Evolutionary conservation across 2,797 vertebrate genomes (phyloP).

Genomic region (Epinephelus coioides): DNA sequence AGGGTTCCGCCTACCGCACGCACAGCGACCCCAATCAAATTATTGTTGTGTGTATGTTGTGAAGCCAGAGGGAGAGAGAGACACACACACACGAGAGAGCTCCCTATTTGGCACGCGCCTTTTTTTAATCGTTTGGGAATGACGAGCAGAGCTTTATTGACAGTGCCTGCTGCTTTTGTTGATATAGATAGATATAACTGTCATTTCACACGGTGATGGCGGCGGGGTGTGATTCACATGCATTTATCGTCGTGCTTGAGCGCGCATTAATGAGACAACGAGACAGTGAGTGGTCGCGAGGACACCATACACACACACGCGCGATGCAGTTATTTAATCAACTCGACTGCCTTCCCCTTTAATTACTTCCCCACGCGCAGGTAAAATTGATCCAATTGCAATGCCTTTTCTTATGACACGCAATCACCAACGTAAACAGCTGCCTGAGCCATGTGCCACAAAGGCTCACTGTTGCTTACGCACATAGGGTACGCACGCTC

Average conservation of each 20-base stretch:
- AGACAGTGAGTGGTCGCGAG: constrained; percentile 13
- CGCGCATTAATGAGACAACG: constrained; percentile 40
- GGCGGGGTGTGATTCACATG: not conserved
- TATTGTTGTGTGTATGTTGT: constrained; percentile 34
- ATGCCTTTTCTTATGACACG: constrained; percentile 32
- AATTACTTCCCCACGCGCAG: constrained; percentile 2
- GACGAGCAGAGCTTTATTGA: not conserved
- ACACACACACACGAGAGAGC: constrained; percentile 14
- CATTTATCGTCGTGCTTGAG: constrained; percentile 20
- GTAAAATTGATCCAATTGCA: constrained; percentile 37
- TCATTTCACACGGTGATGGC: not conserved
- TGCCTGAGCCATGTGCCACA: constrained; percentile 53
- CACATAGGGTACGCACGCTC: constrained; percentile 55
- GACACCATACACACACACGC: not conserved
- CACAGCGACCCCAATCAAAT: constrained; percentile 67
- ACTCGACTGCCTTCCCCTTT: constrained; percentile 31
- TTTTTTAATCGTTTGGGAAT: constrained; percentile 22
- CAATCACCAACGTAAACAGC: constrained; percentile 55
- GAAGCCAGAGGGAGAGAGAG: constrained; percentile 7
- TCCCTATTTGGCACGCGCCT: constrained; percentile 47
- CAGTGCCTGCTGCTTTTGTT: not conserved
- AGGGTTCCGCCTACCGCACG: constrained; percentile 80
- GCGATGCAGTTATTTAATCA: not conserved
- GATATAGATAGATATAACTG: not conserved
- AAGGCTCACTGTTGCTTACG: constrained; percentile 63